Conservation (phyloP, 2,113 vertebrate species). For the Sylvilagus bachmani region DNA sequence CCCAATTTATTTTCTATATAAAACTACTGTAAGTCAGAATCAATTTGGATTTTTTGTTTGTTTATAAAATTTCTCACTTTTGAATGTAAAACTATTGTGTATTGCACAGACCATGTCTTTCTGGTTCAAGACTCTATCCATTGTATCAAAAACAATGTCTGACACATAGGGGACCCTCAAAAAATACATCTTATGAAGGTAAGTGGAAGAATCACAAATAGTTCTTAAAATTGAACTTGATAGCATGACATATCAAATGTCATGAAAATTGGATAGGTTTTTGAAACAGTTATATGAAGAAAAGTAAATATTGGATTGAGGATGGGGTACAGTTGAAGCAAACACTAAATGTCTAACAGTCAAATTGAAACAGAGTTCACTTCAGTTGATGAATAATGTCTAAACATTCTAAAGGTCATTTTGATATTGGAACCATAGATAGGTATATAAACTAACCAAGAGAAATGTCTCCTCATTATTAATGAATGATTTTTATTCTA, state of each 20-base stretch:
- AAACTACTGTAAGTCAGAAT: background rate
- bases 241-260: background rate
- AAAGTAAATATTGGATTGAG: background rate
- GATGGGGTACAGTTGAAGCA: background rate
- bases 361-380: background rate
- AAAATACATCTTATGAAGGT: constrained; percentile 1
- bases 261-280: constrained; percentile 6
- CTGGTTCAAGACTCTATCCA: constrained; percentile 18
- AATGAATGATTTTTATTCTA: constrained; percentile 34
- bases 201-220: background rate
- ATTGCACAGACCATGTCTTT: background rate
- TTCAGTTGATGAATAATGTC: constrained; percentile 16
- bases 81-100: background rate
- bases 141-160: background rate
- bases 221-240: background rate
- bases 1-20: background rate
- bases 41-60: background rate
- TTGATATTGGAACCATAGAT: background rate
- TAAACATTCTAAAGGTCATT: constrained; percentile 19
- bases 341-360: background rate
- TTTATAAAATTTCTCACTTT: background rate
- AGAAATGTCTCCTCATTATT: constrained; percentile 11
- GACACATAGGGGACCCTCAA: background rate
- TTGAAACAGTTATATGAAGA: background rate
- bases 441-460: constrained; percentile 38